These are phyloP conservation scores for Eubasilissa regina DNA, from an alignment of 1,140 invertebrate species.

Conservation along the genomic window DNA sequence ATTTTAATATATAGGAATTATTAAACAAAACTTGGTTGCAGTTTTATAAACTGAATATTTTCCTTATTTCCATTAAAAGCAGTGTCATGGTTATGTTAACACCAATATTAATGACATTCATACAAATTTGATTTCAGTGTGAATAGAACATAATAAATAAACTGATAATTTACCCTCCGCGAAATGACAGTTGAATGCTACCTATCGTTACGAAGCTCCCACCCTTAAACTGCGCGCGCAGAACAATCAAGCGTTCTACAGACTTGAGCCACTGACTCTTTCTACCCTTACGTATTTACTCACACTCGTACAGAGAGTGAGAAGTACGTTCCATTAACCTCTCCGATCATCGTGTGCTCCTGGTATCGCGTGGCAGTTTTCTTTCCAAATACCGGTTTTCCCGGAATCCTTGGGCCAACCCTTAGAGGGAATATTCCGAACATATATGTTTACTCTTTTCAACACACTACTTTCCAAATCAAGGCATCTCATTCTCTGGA, in stretches of 20 bases:
- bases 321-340: slow-evolving; percentile 23
- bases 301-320: background rate
- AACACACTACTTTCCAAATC: background rate
- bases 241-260: background rate
- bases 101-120: too few relatives aligned
- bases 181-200: slow-evolving; percentile 22
- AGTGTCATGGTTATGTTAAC: too few relatives aligned
- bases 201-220: background rate
- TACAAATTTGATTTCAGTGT: background rate
- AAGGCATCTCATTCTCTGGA: slow-evolving; percentile 28
- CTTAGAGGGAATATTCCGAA: slow-evolving; percentile 55
- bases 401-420: slow-evolving; percentile 57
- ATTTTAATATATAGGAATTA: too few relatives aligned
- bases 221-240: slow-evolving; percentile 49
- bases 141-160: slow-evolving; percentile 5
- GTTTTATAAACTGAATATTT: too few relatives aligned
- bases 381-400: slow-evolving; percentile 55
- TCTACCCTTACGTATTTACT: slow-evolving; percentile 31
- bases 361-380: slow-evolving; percentile 54
- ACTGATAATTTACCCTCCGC: slow-evolving; percentile 1
- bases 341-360: slow-evolving; percentile 42
- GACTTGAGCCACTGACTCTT: slow-evolving; percentile 14
- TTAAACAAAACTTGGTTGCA: too few relatives aligned
- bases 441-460: slow-evolving; percentile 30
- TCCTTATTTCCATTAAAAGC: too few relatives aligned